These are phyloP conservation scores for Zeuzera pyrina DNA, from an alignment of 2,888 invertebrate genomes.

Conservation along the genomic window DNA sequence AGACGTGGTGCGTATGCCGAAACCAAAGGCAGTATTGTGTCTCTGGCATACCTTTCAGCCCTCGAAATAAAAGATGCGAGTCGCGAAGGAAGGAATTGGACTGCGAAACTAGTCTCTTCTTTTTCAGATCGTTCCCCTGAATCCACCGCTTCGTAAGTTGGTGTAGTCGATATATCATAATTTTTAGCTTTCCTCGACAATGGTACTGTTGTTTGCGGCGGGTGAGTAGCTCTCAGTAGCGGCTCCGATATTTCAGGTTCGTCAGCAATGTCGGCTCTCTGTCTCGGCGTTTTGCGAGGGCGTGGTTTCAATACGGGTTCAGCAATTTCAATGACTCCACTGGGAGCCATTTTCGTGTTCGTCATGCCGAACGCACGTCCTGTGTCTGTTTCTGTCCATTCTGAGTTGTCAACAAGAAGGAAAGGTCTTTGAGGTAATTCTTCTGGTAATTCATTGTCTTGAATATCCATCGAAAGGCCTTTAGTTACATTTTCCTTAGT, in stretches of 20 bases:
- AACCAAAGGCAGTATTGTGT: conserved; percentile 82
- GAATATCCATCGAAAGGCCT: conserved; percentile 32
- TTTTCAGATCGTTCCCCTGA: conserved; percentile 45
- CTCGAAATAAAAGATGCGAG: conserved; percentile 85
- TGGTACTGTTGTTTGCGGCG: conserved; percentile 38
- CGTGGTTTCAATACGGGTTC: conserved; percentile 82
- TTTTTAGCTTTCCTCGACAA: conserved; percentile 54
- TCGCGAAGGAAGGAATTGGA: conserved; percentile 85
- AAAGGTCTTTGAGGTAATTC: conserved; percentile 48
- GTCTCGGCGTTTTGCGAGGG: conserved; percentile 68
- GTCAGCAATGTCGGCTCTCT: conserved; percentile 60
- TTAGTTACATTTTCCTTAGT: conserved; percentile 37
- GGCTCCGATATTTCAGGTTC: conserved; percentile 78
- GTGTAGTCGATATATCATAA: conserved; percentile 54
- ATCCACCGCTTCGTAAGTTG: conserved; percentile 43
- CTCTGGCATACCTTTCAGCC: conserved; percentile 86
- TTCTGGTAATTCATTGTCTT: conserved; percentile 59
- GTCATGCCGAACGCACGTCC: conserved; percentile 77
- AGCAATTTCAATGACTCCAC: conserved; percentile 75
- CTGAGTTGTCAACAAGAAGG: conserved; percentile 57
- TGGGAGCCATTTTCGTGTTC: conserved; percentile 54
- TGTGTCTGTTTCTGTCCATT: conserved; percentile 69
- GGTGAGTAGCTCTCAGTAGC: conserved; percentile 65
- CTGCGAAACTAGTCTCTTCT: conserved; percentile 70
- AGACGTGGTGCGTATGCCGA: conserved; percentile 85